Base-by-base conservation (phyloP, 35 echinoderm and acorn worm species). In the Apostichopus japonicus region DNA sequence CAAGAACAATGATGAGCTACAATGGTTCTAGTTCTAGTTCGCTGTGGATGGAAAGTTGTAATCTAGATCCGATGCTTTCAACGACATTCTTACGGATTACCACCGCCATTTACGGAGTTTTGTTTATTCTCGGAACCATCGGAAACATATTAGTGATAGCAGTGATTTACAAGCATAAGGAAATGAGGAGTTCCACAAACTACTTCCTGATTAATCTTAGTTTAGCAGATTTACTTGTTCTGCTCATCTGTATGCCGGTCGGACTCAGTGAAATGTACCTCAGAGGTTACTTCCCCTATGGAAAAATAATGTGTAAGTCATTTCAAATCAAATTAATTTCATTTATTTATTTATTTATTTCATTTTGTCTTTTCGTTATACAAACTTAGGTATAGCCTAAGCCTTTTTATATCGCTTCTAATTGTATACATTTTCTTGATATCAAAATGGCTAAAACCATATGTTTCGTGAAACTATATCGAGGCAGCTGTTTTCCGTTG, bases 181-280 rank as follows among this genome's bases (percentile, higher is more conserved):
- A 98, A 53, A 98, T 98, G 97, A 72, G 97, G 61, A 94, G 91
- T 17, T 98, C 97, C 4, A 98, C 97, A 56, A 98, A 98, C 65
- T 98, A 94, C 62, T 98, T 96, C 67, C 90, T 98, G 16, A 80
- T 98, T 5, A 98, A 98, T 62, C 79, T 98, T 21, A 96, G 97
- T 73, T 72, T 98, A 10, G 97, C 97, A 0, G 97, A 98, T 54
- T 91, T 98, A 80, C 53, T 98, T 77, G 95, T 96, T 4, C 87
- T 98, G 4, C 14, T 96, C 5, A 88, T 98, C 17, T 98, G 97
- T 81, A 94, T 98, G 91, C 97, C 97, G 13, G 91, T 87, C 2
- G 87, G 93, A 5, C 79, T 96, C 24, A 73, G 94, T 65, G 97
- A 98, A 62, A 93, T 93, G 23, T 96, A 94, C 63, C 23, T 93